Evolutionary conservation across 2,888 invertebrate genomes (phyloP).

Genomic region (Margaritifera margaritifera): DNA sequence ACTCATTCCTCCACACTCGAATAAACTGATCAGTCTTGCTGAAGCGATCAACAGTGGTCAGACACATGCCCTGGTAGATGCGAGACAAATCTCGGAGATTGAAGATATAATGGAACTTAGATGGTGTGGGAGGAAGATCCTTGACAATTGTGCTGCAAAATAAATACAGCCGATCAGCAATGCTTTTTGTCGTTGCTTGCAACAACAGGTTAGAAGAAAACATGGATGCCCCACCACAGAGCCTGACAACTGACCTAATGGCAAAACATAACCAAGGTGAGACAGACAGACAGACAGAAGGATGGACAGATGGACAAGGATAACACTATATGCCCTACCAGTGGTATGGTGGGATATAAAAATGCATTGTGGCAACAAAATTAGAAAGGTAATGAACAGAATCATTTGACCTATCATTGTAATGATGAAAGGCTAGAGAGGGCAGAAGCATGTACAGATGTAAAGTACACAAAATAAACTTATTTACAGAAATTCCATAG

Average conservation of each 20-base stretch:
- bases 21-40: constrained; percentile 81
- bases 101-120: constrained; percentile 95
- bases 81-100: constrained; percentile 92
- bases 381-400: too few relatives aligned
- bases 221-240: neutral
- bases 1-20: constrained; percentile 93
- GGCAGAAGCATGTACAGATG: too few relatives aligned
- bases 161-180: neutral
- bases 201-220: too few relatives aligned
- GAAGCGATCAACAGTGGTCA: constrained; percentile 83
- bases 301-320: neutral
- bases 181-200: neutral
- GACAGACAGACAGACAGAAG: neutral
- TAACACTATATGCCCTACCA: too few relatives aligned
- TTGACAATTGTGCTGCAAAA: constrained; percentile 77
- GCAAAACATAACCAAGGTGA: neutral
- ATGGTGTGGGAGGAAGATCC: constrained; percentile 91
- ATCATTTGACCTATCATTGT: too few relatives aligned
- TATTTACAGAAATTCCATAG: too few relatives aligned
- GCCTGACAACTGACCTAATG: neutral
- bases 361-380: too few relatives aligned
- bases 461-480: too few relatives aligned
- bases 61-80: constrained; percentile 86
- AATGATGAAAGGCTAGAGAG: too few relatives aligned
- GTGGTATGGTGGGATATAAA: too few relatives aligned